These are phyloP conservation scores for Echiichthys vipera DNA, from an alignment of 2,797 vertebrate genomes.

Conservation along the genomic window DNA sequence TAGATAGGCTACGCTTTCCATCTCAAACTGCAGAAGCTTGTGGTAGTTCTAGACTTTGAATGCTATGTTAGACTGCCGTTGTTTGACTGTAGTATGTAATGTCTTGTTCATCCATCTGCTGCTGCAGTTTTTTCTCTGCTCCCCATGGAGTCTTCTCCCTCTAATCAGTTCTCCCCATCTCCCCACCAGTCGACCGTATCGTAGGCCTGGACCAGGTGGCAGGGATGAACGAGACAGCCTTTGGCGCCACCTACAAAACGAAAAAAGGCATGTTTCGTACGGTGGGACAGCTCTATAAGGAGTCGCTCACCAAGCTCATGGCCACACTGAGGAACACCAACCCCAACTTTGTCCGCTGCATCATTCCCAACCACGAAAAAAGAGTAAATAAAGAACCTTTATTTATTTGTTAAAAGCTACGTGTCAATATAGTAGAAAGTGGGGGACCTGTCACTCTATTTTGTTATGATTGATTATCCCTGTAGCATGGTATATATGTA, in stretches of 20 bases:
- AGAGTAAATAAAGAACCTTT: conserved; percentile 79
- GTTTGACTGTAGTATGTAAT: conserved; percentile 34
- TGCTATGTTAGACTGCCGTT: conserved; percentile 37
- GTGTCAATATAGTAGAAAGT: not conserved
- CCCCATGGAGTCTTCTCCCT: not conserved
- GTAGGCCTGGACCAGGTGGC: conserved; percentile 98
- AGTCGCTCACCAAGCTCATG: conserved; percentile 97
- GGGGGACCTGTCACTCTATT: not conserved
- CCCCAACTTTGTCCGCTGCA: conserved; percentile 98
- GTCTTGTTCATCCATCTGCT: conserved; percentile 60
- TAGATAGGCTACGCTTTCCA: not conserved
- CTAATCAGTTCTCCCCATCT: conserved; percentile 34
- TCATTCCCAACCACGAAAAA: conserved; percentile 99
- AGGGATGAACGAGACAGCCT: conserved; percentile 95
- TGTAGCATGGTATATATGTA: not conserved
- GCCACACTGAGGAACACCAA: conserved; percentile 98
- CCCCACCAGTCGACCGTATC: conserved; percentile 92
- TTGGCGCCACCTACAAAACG: conserved; percentile 95
- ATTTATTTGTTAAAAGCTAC: not conserved
- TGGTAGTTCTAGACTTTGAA: conserved; percentile 28
- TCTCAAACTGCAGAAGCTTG: conserved; percentile 26
- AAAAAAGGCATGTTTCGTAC: conserved; percentile 99
- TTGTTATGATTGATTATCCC: not conserved
- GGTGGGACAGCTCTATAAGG: conserved; percentile 98
- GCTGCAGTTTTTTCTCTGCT: conserved; percentile 13